A percentile compares a stretch with the other conserved stretches of the same genome.
Conservation (phyloP, 1,140 invertebrate species). For the Dendroctonus valens region DNA sequence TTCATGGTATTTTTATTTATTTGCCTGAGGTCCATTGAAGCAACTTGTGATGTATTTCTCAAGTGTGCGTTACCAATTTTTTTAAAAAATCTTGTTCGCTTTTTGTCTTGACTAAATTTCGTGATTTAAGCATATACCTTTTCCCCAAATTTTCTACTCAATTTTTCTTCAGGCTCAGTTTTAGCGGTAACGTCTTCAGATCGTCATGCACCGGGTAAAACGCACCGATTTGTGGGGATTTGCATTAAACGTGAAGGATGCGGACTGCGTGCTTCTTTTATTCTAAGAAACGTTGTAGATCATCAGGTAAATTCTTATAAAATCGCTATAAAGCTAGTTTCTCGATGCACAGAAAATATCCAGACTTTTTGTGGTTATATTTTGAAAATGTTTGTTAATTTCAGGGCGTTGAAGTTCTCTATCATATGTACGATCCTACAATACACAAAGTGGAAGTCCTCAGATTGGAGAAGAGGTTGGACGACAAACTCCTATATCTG, state of each 20-base stretch:
- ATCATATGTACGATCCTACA: constrained; percentile 92
- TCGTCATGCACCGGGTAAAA: constrained; percentile 80
- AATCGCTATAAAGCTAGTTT: background rate
- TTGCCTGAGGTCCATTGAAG: too few relatives aligned
- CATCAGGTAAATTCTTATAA: constrained; percentile 59
- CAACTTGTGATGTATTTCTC: too few relatives aligned
- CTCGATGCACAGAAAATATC: background rate
- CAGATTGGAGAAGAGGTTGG: constrained; percentile 89
- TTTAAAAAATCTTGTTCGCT: too few relatives aligned
- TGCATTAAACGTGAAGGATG: constrained; percentile 82
- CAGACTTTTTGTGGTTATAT: background rate
- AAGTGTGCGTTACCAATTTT: too few relatives aligned
- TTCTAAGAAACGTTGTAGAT: constrained; percentile 91
- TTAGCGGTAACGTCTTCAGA: constrained; percentile 91
- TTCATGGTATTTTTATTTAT: too few relatives aligned
- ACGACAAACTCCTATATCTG: constrained; percentile 87
- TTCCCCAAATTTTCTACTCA: background rate
- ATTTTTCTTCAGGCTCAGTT: constrained; percentile 70
- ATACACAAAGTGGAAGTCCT: constrained; percentile 88
- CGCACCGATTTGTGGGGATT: constrained; percentile 92
- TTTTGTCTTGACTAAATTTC: too few relatives aligned
- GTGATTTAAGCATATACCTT: too few relatives aligned
- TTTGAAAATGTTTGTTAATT: constrained; percentile 4
- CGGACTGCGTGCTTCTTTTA: constrained; percentile 82
- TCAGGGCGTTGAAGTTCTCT: constrained; percentile 66